Evolutionary conservation across 2,113 vertebrate genomes (phyloP).

Genomic region (Saccopteryx bilineata): DNA sequence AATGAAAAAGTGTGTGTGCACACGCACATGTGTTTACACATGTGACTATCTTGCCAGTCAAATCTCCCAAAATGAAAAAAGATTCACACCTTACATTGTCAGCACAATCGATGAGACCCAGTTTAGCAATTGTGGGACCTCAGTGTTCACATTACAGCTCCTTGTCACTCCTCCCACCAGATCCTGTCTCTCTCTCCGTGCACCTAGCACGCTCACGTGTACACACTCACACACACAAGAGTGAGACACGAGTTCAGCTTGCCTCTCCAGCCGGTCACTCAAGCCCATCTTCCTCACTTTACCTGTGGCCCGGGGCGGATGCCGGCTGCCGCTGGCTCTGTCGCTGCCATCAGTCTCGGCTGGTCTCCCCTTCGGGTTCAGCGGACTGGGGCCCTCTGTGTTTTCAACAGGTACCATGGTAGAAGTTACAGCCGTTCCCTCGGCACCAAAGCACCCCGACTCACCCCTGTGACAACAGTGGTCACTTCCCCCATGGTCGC

Average conservation of each 20-base stretch:
- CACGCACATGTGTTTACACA: neutral
- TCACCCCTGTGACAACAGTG: neutral
- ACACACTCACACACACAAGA: neutral
- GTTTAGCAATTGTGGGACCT: neutral
- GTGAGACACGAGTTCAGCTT: neutral
- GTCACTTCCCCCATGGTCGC: constrained; percentile 83
- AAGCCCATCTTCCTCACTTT: constrained; percentile 56
- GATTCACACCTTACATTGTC: neutral
- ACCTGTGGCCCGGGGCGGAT: constrained; percentile 84
- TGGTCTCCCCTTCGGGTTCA: constrained; percentile 63
- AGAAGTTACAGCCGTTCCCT: constrained; percentile 55
- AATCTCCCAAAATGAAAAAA: constrained; percentile 11
- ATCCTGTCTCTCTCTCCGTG: neutral
- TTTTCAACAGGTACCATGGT: constrained; percentile 85
- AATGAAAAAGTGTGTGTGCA: neutral
- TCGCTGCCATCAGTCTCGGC: constrained; percentile 73
- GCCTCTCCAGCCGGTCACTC: neutral
- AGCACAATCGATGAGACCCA: neutral
- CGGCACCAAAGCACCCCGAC: constrained; percentile 19
- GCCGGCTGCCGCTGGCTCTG: constrained; percentile 49
- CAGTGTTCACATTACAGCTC: neutral
- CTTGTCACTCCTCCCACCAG: neutral
- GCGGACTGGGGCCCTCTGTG: constrained; percentile 80
- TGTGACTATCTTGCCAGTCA: neutral
- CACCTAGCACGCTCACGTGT: neutral